A percentile compares a stretch with the other conserved stretches of the same genome.
Conservation (phyloP, 2,888 invertebrate genomes). For the Oscheius sp. region DNA sequence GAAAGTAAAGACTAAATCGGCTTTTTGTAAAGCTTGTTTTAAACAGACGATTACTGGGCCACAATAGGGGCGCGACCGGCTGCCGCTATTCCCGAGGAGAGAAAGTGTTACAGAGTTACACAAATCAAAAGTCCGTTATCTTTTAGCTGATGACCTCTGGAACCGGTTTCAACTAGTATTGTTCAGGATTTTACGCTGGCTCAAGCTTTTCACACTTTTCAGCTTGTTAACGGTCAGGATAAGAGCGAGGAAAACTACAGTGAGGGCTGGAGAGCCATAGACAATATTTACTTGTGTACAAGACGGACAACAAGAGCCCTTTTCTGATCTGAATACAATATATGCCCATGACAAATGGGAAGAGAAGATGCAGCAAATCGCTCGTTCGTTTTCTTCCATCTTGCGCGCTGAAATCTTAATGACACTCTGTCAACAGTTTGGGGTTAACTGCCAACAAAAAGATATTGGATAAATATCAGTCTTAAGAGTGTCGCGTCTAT, state of each 20-base stretch:
- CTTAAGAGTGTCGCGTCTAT: background rate
- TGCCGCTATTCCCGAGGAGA: background rate
- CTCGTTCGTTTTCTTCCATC: background rate
- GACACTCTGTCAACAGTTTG: slow-evolving; percentile 35
- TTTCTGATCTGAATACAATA: no score
- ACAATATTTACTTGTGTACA: slow-evolving; percentile 4
- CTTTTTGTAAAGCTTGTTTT: background rate
- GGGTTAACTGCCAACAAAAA: slow-evolving; percentile 31
- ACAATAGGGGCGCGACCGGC: background rate
- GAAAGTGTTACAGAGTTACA: slow-evolving; percentile 8
- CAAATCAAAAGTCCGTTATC: slow-evolving; percentile 15
- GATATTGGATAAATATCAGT: slow-evolving; percentile 27
- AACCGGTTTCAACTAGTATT: slow-evolving; percentile 1
- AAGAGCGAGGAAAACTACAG: no score
- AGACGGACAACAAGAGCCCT: background rate
- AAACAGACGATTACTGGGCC: slow-evolving; percentile 4
- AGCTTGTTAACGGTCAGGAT: no score
- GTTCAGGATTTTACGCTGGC: no score
- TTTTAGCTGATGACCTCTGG: slow-evolving; percentile 12
- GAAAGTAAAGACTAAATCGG: background rate
- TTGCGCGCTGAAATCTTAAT: slow-evolving; percentile 23
- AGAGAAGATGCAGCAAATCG: background rate
- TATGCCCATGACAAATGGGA: background rate
- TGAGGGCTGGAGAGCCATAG: no score
- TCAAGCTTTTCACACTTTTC: no score